Conservation (phyloP, 2,797 vertebrate species). For the Hephaestus fuliginosus region DNA sequence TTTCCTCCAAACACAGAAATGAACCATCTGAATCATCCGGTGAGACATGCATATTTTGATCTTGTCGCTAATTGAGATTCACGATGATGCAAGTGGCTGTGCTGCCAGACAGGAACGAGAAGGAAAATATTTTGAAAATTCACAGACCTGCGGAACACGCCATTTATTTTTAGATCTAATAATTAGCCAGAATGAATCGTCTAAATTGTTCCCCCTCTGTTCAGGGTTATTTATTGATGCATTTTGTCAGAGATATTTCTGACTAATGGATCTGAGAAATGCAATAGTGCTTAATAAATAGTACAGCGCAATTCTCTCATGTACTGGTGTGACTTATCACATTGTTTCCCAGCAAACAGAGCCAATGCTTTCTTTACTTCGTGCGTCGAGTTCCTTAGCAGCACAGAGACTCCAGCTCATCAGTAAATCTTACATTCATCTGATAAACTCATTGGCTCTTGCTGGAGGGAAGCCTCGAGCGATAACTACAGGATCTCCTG, state of each 20-base stretch:
- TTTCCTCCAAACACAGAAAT: background rate
- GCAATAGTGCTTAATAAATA: conserved; percentile 9
- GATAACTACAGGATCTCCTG: conserved; percentile 71
- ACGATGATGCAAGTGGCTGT: background rate
- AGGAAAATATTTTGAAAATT: conserved; percentile 1
- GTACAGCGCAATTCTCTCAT: conserved; percentile 23
- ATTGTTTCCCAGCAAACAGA: conserved; percentile 48
- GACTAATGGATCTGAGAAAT: conserved; percentile 9
- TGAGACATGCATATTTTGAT: background rate
- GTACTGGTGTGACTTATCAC: conserved; percentile 32
- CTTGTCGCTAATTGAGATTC: background rate
- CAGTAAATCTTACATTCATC: conserved; percentile 72
- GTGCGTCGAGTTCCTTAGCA: conserved; percentile 37
- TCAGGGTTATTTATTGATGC: background rate
- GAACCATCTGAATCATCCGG: background rate
- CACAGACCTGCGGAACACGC: background rate
- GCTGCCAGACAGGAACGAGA: background rate
- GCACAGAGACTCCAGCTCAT: conserved; percentile 63
- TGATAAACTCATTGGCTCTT: conserved; percentile 80
- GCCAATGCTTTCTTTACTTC: conserved; percentile 45
- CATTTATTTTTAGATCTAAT: conserved; percentile 16
- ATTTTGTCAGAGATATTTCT: conserved; percentile 19
- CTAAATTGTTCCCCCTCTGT: background rate
- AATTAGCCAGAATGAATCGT: conserved; percentile 9
- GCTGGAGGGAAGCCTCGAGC: conserved; percentile 75